Percentiles rank a stretch among this genome's conserved stretches.
Evolutionary conservation across 2,797 vertebrate species (phyloP).

Genomic region (Mionectes olivaceus): DNA sequence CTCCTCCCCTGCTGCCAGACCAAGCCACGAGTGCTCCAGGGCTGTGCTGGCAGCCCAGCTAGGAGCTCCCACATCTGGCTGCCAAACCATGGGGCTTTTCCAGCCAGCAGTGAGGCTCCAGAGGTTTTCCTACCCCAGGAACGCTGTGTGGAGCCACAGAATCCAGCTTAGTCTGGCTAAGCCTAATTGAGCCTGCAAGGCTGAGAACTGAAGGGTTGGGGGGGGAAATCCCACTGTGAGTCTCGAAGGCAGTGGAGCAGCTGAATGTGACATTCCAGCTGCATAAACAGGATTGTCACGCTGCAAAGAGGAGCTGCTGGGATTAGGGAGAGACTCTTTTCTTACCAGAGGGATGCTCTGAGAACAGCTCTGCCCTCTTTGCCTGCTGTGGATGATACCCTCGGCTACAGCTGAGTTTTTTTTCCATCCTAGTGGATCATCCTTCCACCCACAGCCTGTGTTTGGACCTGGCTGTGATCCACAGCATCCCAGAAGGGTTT

Average conservation of each 20-base stretch:
- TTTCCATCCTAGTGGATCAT: not conserved
- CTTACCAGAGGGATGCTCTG: not conserved
- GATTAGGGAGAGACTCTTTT: not conserved
- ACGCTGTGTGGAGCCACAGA: rapidly evolving
- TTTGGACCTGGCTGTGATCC: not conserved
- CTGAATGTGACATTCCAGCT: not conserved
- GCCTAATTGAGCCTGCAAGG: not conserved
- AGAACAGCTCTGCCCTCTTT: not conserved
- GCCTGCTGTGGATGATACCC: not conserved
- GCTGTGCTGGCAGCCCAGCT: not conserved
- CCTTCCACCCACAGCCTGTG: not conserved
- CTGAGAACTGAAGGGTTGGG: not conserved
- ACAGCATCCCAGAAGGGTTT: not conserved
- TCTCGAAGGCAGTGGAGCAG: not conserved
- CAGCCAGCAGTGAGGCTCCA: rapidly evolving
- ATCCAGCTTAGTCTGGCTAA: not conserved
- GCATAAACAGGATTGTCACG: not conserved
- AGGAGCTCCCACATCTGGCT: not conserved
- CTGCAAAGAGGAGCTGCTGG: not conserved
- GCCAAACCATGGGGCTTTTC: rapidly evolving
- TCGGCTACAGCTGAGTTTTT: not conserved
- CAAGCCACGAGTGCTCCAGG: rapidly evolving
- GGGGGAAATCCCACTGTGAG: not conserved
- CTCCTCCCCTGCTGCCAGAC: not conserved
- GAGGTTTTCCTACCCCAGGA: not conserved